phyloP scores from a whole-genome alignment of 2,797 vertebrate genomes.

The Lepus oiostolus region DNA sequence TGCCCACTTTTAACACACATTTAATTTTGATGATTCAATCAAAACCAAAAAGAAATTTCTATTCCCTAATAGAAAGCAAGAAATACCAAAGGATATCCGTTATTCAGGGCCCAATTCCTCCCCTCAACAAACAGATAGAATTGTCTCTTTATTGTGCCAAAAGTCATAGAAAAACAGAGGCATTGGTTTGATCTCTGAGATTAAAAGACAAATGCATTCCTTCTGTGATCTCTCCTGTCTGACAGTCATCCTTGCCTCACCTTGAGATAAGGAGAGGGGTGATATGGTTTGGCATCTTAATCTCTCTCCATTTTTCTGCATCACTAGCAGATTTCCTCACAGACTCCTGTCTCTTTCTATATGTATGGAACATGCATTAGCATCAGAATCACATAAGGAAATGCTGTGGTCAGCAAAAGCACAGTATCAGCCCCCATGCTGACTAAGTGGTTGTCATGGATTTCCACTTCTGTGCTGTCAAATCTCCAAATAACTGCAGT shows the following conservation, averaged over 20 bases:
- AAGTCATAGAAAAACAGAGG: constrained; percentile 54
- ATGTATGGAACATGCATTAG: constrained; percentile 70
- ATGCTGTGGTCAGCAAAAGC: constrained; percentile 68
- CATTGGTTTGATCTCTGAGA: constrained; percentile 59
- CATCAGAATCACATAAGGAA: constrained; percentile 67
- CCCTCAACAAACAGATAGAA: not conserved
- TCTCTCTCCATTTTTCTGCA: constrained; percentile 69
- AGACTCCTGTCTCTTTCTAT: constrained; percentile 10
- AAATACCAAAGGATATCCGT: not conserved
- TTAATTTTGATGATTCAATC: constrained; percentile 26
- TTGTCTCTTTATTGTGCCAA: constrained; percentile 61
- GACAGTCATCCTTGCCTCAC: constrained; percentile 58
- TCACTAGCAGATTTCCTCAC: constrained; percentile 64
- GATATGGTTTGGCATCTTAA: constrained; percentile 54
- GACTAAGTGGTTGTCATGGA: constrained; percentile 60
- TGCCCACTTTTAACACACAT: not conserved
- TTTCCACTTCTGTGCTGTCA: constrained; percentile 52
- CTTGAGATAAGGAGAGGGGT: constrained; percentile 70
- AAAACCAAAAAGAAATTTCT: constrained; percentile 7
- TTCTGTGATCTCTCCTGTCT: constrained; percentile 59
- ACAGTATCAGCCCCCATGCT: constrained; percentile 34
- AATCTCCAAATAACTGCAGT: constrained; percentile 43
- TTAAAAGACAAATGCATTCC: constrained; percentile 71
- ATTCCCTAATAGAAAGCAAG: not conserved
- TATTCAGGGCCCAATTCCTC: not conserved